A percentile compares a stretch with the other conserved stretches of the same genome.
Evolutionary conservation across 1,140 invertebrate genomes (phyloP).

Genomic region (Dermatophagoides farinae): DNA sequence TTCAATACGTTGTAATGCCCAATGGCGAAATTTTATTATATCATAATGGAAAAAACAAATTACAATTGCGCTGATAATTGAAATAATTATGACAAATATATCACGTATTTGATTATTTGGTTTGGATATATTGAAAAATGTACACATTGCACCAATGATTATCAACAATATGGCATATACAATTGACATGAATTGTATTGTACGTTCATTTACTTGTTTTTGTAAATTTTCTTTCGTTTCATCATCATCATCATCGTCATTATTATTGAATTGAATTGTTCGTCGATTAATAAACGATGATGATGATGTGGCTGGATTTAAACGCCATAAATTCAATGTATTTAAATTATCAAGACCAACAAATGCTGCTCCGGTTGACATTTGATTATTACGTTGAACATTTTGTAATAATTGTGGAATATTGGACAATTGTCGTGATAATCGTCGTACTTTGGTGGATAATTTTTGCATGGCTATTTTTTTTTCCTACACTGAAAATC

Average conservation of each 20-base stretch:
- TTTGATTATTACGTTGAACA: too few species aligned
- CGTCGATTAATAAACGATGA: too few species aligned
- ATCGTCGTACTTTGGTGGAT: too few species aligned
- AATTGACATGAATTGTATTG: conserved; percentile 1
- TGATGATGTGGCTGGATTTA: too few species aligned
- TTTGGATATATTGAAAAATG: conserved; percentile 35
- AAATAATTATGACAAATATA: conserved; percentile 14
- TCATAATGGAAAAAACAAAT: conserved; percentile 19
- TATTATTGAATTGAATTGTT: too few species aligned
- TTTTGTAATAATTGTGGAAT: too few species aligned
- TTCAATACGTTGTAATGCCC: conserved; percentile 6
- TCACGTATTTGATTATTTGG: conserved; percentile 14
- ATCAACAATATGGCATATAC: conserved; percentile 43
- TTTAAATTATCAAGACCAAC: too few species aligned
- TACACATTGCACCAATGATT: conserved; percentile 39
- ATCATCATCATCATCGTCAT: neutral
- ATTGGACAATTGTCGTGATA: too few species aligned
- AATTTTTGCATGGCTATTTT: too few species aligned
- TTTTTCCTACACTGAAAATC: too few species aligned
- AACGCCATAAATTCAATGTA: too few species aligned
- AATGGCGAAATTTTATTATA: conserved; percentile 18
- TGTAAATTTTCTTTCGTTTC: neutral
- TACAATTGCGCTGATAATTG: conserved; percentile 17
- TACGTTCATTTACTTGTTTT: neutral
- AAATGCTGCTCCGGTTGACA: too few species aligned